phyloP scores from a whole-genome alignment of 1,140 invertebrate species.

The Drosophila nannoptera region DNA sequence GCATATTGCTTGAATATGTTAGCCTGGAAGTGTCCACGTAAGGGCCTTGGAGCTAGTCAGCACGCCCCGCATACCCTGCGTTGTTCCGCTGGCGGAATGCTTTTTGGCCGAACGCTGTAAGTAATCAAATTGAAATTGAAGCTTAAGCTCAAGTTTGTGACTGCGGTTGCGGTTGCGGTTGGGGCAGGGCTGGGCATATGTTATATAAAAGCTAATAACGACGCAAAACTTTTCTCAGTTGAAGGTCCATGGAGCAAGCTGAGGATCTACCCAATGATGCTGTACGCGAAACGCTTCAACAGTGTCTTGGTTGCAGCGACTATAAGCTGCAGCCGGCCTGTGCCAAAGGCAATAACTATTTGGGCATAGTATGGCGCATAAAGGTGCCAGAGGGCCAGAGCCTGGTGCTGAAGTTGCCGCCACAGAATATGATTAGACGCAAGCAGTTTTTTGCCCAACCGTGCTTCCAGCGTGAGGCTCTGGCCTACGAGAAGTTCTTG shows the following conservation, averaged over 20 bases:
- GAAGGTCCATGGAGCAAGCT: not conserved
- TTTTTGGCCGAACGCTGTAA: constrained; percentile 48
- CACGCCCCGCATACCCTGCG: constrained; percentile 24
- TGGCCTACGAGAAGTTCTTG: constrained; percentile 73
- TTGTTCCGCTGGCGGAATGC: constrained; percentile 31
- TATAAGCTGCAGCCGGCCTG: constrained; percentile 52
- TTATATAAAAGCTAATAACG: not conserved
- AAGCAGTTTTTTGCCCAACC: constrained; percentile 67
- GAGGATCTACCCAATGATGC: constrained; percentile 26
- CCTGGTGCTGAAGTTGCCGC: constrained; percentile 70
- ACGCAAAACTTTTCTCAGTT: not conserved
- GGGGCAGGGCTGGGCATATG: too few species aligned
- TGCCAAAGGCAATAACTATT: constrained; percentile 78
- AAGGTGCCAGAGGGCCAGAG: constrained; percentile 15
- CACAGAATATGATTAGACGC: constrained; percentile 55
- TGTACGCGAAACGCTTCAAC: constrained; percentile 13
- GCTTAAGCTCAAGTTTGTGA: not conserved
- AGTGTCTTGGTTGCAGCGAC: constrained; percentile 5
- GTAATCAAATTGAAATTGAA: not conserved
- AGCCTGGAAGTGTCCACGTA: too few species aligned
- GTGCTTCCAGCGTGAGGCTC: constrained; percentile 71
- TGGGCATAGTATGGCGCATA: constrained; percentile 74
- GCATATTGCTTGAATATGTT: constrained; percentile 17
- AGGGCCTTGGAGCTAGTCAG: constrained; percentile 23
- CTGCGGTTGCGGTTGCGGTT: constrained; percentile 5